Conservation (phyloP, 2,888 invertebrate species). For the Chrysolina oricalcia region DNA sequence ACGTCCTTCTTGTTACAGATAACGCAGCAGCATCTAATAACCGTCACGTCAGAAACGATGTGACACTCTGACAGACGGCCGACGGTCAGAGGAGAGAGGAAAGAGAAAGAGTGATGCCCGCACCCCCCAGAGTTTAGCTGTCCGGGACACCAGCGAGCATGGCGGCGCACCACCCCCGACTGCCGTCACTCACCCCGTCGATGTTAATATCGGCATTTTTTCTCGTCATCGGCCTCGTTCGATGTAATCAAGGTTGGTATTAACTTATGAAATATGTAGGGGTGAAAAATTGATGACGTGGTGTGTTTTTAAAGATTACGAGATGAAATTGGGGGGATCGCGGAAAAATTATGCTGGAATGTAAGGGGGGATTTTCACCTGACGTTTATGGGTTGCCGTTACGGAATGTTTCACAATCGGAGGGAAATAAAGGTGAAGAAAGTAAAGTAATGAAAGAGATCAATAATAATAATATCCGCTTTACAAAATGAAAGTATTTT, state of each 20-base stretch:
- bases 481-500: too few relatives aligned
- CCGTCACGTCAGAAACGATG: slow-evolving; percentile 55
- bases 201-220: slow-evolving; percentile 47
- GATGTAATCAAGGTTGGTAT: slow-evolving; percentile 49
- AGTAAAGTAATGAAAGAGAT: too few relatives aligned
- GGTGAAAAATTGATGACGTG: slow-evolving; percentile 26
- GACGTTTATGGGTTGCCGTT: background rate
- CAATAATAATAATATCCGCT: too few relatives aligned
- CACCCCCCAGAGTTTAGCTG: slow-evolving; percentile 46
- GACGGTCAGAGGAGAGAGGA: slow-evolving; percentile 28
- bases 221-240: slow-evolving; percentile 38
- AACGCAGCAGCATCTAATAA: slow-evolving; percentile 50
- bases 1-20: slow-evolving; percentile 52
- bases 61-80: slow-evolving; percentile 50
- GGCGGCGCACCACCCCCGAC: slow-evolving; percentile 41
- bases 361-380: background rate
- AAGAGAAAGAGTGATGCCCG: slow-evolving; percentile 38
- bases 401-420: too few relatives aligned
- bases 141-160: slow-evolving; percentile 43
- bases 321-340: slow-evolving; percentile 4
- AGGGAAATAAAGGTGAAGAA: too few relatives aligned
- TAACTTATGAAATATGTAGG: slow-evolving; percentile 40
- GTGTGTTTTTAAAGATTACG: background rate
- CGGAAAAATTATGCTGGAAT: slow-evolving; percentile 9
- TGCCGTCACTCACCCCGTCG: slow-evolving; percentile 33